Evolutionary conservation across 2,888 invertebrate species (phyloP).

Genomic region (Tubulanus polymorphus): DNA sequence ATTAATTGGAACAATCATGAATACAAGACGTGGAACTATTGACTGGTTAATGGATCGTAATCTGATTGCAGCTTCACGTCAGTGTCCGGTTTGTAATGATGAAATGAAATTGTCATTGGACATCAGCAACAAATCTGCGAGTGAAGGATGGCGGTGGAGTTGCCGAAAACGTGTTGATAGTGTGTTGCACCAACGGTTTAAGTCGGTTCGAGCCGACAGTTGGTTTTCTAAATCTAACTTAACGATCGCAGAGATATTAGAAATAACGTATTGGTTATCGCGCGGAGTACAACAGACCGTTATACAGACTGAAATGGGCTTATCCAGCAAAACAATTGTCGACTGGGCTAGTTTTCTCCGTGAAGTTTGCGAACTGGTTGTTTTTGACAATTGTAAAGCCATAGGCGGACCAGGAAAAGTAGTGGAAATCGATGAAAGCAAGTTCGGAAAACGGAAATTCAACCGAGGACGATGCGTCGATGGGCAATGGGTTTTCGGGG

Average conservation of each 20-base stretch:
- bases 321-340: no score
- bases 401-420: slow-evolving; percentile 15
- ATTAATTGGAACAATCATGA: no score
- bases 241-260: background rate
- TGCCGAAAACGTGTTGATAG: background rate
- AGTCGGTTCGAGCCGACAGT: background rate
- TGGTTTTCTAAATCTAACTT: background rate
- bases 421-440: slow-evolving; percentile 18
- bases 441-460: slow-evolving; percentile 21
- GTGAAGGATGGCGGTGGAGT: background rate
- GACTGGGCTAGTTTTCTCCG: no score
- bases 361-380: slow-evolving; percentile 12
- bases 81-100: no score
- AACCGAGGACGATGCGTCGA: slow-evolving; percentile 18
- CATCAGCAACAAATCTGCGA: no score
- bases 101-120: no score
- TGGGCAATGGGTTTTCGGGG: slow-evolving; percentile 18
- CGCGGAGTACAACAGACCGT: background rate
- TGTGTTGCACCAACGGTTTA: background rate
- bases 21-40: no score
- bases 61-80: no score
- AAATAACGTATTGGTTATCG: background rate
- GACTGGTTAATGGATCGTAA: no score
- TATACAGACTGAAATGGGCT: slow-evolving; percentile 6
- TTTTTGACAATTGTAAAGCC: slow-evolving; percentile 5